phyloP scores from a whole-genome alignment of 2,888 invertebrate species.

The Campaea margaritaria region DNA sequence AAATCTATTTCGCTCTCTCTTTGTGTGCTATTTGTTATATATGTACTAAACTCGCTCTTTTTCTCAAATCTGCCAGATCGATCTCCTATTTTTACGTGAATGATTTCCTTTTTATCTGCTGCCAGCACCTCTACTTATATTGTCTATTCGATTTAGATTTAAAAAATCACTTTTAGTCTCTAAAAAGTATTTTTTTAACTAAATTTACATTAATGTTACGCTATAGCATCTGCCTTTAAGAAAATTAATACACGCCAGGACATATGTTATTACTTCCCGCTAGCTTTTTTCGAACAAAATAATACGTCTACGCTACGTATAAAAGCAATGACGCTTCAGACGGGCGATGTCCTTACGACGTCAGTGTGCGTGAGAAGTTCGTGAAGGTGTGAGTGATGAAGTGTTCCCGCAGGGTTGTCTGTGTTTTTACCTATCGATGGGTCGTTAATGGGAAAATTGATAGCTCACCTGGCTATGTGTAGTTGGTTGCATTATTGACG shows the following conservation, averaged over 20 bases:
- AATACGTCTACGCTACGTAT: conserved; percentile 30
- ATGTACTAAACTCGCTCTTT: too few relatives aligned
- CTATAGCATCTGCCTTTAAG: conserved; percentile 9
- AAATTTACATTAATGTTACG: neutral
- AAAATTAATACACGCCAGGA: conserved; percentile 2
- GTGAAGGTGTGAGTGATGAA: neutral
- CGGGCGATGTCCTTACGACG: conserved; percentile 17
- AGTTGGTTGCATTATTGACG: conserved; percentile 39
- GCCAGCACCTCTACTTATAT: too few relatives aligned
- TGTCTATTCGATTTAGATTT: too few relatives aligned
- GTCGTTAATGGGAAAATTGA: conserved; percentile 51
- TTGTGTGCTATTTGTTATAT: too few relatives aligned
- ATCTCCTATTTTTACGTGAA: too few relatives aligned
- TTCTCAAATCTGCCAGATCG: too few relatives aligned
- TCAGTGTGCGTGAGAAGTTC: conserved; percentile 2
- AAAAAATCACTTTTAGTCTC: too few relatives aligned
- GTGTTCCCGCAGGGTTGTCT: neutral
- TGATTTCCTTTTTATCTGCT: too few relatives aligned
- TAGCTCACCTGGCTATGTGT: conserved; percentile 48
- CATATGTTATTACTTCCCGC: conserved; percentile 1
- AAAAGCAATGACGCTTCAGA: conserved; percentile 14
- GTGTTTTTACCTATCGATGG: conserved; percentile 33
- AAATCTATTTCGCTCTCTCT: neutral
- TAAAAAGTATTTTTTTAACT: neutral
- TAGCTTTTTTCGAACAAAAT: conserved; percentile 18